phyloP scores from a whole-genome alignment of 2,797 vertebrate species.

The Hypotaenidia okinawae region DNA sequence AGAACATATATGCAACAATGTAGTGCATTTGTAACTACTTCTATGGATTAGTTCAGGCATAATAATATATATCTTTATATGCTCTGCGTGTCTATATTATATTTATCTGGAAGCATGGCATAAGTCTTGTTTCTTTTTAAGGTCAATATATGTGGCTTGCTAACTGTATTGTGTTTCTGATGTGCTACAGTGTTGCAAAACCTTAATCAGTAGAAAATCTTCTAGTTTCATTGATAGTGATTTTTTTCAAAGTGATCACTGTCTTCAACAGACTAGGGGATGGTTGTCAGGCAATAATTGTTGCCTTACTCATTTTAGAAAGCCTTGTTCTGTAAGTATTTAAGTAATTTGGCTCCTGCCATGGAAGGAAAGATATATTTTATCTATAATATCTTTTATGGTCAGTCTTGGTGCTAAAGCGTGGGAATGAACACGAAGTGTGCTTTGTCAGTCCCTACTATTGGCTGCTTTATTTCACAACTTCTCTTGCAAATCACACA shows the following conservation, averaged over 20 bases:
- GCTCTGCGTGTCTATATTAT: background rate
- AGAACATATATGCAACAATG: background rate
- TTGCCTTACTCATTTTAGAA: background rate
- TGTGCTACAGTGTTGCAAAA: background rate
- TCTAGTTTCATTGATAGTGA: background rate
- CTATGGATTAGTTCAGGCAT: background rate
- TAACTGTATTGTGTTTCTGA: background rate
- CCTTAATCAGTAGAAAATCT: background rate
- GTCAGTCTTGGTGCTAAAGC: background rate
- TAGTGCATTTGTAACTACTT: background rate
- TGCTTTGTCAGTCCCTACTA: background rate
- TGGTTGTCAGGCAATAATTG: background rate
- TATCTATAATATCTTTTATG: constrained; percentile 4
- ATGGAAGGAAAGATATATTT: background rate
- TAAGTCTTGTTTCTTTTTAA: background rate
- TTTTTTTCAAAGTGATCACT: background rate
- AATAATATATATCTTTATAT: background rate
- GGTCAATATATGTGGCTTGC: background rate
- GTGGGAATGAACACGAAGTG: background rate
- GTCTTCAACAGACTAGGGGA: background rate
- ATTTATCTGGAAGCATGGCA: background rate
- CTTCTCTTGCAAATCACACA: constrained; percentile 38
- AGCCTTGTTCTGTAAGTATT: background rate
- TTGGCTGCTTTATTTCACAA: constrained; percentile 37
- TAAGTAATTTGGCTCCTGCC: constrained; percentile 7